Base-by-base conservation (phyloP, 2,113 vertebrate genomes). In the Circaetus cinerascens region DNA sequence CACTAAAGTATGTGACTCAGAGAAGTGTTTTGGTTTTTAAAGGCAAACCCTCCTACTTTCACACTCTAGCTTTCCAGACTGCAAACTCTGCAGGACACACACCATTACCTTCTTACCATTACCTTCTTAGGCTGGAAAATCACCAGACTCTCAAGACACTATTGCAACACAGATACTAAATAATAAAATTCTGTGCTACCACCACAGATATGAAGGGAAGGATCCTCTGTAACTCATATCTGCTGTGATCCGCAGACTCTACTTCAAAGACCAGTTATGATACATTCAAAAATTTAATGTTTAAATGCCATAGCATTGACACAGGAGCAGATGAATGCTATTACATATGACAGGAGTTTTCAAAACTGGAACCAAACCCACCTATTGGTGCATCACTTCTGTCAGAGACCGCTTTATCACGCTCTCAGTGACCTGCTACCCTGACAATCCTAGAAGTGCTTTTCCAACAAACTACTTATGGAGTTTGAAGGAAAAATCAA, bases 401-500 rank as follows among this genome's bases (percentile, higher is more conserved):
- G 46, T 68, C 85, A 63, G 41, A 68, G 21, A 7, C 3, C 0
- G 0, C 69, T 46, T 87, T 30, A 27, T 43, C 69, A 41, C 0
- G 2, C 25, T 72, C 40, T 13, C 21, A 10, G 21, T 23, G 57
- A 73, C 29, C 91, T 21, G 16, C 30, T 10, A 76, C 45, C 21
- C 62, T 76, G 82, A 85, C 81, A 86, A 40, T 2, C 23, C 57
- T 13, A 30, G 43, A 63, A 64, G 5, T 12, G 62, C 36, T 79
- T 57, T 71, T 81, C 34, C 68, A 80, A 73, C 45, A 74, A 95
- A 84, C 50, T 45, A 53, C 46, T 78, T 25, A 71, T 0, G 6
- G 41, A 59, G 25, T 36, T 74, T 77, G 80, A 94, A 93, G 55
- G 72, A 62, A 59, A 83, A 95, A 84, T 77, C 63, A 74, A 59